Percentiles rank a stretch among this genome's conserved stretches.
phyloP scores from a whole-genome alignment of 2,888 invertebrate species.

The Macaria liturata region DNA sequence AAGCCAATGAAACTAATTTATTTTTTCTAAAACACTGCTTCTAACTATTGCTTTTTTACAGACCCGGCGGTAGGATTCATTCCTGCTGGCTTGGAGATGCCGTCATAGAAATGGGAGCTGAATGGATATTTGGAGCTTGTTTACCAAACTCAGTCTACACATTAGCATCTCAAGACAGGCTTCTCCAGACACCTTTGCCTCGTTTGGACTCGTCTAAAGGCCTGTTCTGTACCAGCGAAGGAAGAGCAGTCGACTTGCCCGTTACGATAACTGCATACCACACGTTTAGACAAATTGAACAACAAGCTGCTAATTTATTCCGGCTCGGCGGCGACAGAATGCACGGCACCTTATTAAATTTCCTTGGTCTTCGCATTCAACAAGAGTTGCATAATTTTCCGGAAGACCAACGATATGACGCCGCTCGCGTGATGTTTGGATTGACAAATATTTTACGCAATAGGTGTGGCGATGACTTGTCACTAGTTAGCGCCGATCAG shows the following conservation, averaged over 20 bases:
- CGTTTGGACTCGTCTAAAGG: constrained; percentile 81
- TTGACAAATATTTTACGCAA: constrained; percentile 85
- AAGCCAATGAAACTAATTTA: no score
- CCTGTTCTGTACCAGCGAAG: constrained; percentile 87
- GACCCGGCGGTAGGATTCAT: constrained; percentile 90
- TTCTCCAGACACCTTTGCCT: constrained; percentile 83
- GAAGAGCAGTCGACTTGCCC: constrained; percentile 85
- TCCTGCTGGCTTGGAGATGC: constrained; percentile 90
- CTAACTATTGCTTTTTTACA: constrained; percentile 48
- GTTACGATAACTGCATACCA: constrained; percentile 86
- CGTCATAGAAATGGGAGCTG: constrained; percentile 90
- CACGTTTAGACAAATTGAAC: constrained; percentile 86
- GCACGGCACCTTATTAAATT: constrained; percentile 86
- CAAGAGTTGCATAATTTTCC: constrained; percentile 87
- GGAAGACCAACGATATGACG: constrained; percentile 87
- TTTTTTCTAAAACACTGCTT: no score
- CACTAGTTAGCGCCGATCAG: constrained; percentile 88
- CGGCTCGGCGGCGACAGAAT: constrained; percentile 84
- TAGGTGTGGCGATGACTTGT: constrained; percentile 88
- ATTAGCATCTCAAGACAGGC: constrained; percentile 86
- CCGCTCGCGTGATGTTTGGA: constrained; percentile 87
- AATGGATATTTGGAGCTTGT: constrained; percentile 88
- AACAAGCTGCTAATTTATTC: constrained; percentile 86
- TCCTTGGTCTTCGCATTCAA: constrained; percentile 85
- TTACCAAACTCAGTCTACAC: constrained; percentile 88